Evolutionary conservation across 2,797 vertebrate species (phyloP).

Genomic region (Anabacerthia variegaticeps): DNA sequence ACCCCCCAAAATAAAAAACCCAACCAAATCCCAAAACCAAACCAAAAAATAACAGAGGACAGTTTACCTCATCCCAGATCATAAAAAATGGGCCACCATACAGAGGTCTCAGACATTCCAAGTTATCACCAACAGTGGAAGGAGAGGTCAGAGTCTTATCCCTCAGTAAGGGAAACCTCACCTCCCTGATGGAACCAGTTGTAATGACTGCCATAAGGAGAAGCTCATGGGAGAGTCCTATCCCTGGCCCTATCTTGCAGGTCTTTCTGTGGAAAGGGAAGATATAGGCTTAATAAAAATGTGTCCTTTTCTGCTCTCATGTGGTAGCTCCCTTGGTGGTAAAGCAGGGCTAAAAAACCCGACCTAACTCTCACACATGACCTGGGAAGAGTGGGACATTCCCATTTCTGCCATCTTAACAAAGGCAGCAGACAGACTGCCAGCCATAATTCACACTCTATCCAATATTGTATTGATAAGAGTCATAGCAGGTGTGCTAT

Average conservation of each 20-base stretch:
- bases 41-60: background rate
- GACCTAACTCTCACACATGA: background rate
- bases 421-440: background rate
- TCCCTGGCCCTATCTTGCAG: slow-evolving; percentile 59
- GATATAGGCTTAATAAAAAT: slow-evolving; percentile 58
- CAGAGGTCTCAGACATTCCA: slow-evolving; percentile 53
- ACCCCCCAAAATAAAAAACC: background rate
- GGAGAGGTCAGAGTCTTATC: slow-evolving; percentile 38
- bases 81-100: slow-evolving; percentile 44
- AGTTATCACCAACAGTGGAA: slow-evolving; percentile 49
- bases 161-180: slow-evolving; percentile 56
- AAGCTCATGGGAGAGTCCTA: slow-evolving; percentile 52
- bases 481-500: background rate
- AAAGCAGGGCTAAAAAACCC: slow-evolving; percentile 8
- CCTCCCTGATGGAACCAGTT: slow-evolving; percentile 48
- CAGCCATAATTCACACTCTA: background rate
- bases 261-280: slow-evolving; percentile 63
- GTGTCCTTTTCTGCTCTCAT: background rate
- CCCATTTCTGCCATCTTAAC: background rate
- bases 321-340: slow-evolving; percentile 11
- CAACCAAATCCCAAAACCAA: background rate
- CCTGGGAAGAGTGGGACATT: background rate
- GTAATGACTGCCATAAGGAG: slow-evolving; percentile 56
- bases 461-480: background rate
- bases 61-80: slow-evolving; percentile 55